Conservation (phyloP, 1,140 invertebrate species). For the Myzus persicae region DNA sequence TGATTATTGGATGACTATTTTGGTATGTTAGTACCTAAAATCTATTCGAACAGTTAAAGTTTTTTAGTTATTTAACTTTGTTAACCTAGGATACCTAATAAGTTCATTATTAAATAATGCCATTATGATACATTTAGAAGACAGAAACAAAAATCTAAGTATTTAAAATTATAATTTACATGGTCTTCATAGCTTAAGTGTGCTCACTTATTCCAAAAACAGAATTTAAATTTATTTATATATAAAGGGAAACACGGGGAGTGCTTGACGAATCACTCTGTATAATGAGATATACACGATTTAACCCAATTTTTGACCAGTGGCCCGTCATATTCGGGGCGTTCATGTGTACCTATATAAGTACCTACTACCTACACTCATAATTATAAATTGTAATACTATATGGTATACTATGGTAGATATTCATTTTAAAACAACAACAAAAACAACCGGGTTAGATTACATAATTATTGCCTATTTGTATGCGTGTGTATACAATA, state of each 20-base stretch:
- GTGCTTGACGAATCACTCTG: neutral
- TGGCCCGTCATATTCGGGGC: neutral
- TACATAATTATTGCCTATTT: neutral
- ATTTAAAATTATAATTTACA: no score
- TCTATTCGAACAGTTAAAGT: no score
- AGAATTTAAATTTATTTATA: neutral
- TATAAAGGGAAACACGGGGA: neutral
- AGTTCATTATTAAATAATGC: no score
- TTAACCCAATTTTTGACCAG: neutral
- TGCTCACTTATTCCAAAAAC: neutral
- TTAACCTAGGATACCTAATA: no score
- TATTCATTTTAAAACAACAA: neutral
- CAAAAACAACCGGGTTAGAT: slow-evolving; percentile 7
- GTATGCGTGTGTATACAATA: neutral
- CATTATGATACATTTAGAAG: no score
- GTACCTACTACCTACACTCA: neutral
- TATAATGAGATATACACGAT: neutral
- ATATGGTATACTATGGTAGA: neutral
- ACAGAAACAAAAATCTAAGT: no score
- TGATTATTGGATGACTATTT: no score
- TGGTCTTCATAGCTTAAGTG: no score
- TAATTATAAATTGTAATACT: neutral
- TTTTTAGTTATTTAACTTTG: no score
- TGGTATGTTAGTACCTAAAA: no score
- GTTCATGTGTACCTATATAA: no score